These are phyloP conservation scores for Lutjanus campechanus DNA, from an alignment of 2,797 vertebrate genomes.

Conservation along the genomic window DNA sequence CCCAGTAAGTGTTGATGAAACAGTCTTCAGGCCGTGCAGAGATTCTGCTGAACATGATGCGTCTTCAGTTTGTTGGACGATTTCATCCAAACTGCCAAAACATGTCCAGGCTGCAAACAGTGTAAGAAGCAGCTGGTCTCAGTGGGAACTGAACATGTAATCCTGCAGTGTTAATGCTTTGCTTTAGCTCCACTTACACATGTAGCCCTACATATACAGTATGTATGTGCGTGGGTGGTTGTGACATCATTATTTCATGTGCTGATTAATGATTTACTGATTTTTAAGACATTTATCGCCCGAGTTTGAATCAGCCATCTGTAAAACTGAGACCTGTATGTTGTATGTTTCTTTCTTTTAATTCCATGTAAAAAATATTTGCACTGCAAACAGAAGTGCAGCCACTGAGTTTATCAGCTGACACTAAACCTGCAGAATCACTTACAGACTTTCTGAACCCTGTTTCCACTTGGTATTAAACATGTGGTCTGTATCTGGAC, in stretches of 20 bases:
- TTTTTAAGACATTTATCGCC: not conserved
- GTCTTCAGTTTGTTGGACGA: not conserved
- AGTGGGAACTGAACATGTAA: slow-evolving; percentile 31
- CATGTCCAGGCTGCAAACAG: slow-evolving; percentile 8
- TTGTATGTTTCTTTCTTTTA: too few species aligned
- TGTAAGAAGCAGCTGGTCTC: slow-evolving; percentile 34
- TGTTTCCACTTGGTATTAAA: not conserved
- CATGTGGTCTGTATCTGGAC: not conserved
- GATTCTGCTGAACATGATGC: not conserved
- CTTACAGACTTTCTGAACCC: too few species aligned
- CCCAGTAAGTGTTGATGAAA: not conserved
- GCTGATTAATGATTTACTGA: slow-evolving; percentile 36
- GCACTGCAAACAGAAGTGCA: not conserved
- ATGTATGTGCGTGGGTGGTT: not conserved
- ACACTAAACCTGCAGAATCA: not conserved
- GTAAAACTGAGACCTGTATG: not conserved
- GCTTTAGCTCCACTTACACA: slow-evolving; percentile 29
- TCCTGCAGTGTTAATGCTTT: slow-evolving; percentile 27
- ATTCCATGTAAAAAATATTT: too few species aligned
- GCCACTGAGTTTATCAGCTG: not conserved
- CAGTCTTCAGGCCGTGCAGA: not conserved
- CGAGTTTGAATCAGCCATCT: not conserved
- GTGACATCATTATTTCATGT: slow-evolving; percentile 48
- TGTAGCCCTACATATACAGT: not conserved
- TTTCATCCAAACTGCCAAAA: not conserved